Conservation (phyloP, 2,113 vertebrate genomes). For the Platichthys stellatus region DNA sequence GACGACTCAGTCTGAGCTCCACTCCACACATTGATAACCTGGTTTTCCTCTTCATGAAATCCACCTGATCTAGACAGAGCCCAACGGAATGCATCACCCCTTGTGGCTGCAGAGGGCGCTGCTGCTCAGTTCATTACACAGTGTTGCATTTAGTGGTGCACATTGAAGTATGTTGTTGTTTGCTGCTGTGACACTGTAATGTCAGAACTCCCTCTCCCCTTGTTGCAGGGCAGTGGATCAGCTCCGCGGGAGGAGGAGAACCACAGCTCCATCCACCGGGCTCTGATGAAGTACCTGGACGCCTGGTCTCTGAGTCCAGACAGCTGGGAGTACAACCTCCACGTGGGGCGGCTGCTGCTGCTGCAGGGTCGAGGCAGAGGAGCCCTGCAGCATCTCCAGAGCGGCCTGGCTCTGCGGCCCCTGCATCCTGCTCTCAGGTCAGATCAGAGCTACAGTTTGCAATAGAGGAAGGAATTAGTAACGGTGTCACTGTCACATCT, state of each 20-base stretch:
- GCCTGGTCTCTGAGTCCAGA: constrained; percentile 76
- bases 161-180: too few species aligned
- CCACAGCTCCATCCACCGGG: constrained; percentile 49
- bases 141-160: too few species aligned
- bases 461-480: too few species aligned
- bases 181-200: too few species aligned
- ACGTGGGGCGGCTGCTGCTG: constrained; percentile 72
- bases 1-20: too few species aligned
- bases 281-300: constrained; percentile 80
- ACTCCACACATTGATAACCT: too few species aligned
- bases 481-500: background rate
- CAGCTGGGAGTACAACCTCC: constrained; percentile 76
- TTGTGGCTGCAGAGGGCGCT: too few species aligned
- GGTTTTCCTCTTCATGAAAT: too few species aligned
- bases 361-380: constrained; percentile 64
- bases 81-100: too few species aligned
- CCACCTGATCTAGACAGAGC: too few species aligned
- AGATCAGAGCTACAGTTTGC: background rate
- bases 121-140: too few species aligned
- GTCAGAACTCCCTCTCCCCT: background rate
- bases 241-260: constrained; percentile 56
- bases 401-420: constrained; percentile 66
- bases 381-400: constrained; percentile 75
- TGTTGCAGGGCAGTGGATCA: constrained; percentile 52
- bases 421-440: constrained; percentile 74